Percentiles rank a stretch among this genome's conserved stretches.
Evolutionary conservation across 2,888 invertebrate species (phyloP).

Genomic region (Catocala nupta): DNA sequence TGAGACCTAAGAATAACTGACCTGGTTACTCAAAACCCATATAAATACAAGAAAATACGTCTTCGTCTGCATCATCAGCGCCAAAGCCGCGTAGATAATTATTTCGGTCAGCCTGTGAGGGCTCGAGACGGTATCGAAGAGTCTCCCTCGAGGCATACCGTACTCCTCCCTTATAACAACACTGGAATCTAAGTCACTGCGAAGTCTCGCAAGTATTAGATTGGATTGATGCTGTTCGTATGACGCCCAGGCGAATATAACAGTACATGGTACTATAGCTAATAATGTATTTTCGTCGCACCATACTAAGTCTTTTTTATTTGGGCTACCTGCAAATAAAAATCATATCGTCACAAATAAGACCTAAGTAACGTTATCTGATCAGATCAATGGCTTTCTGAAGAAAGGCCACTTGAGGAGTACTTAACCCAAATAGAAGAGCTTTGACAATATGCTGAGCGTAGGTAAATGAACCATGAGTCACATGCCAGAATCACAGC

Average conservation of each 20-base stretch:
- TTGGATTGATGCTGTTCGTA: slow-evolving; percentile 1
- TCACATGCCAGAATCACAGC: too few species aligned
- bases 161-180: neutral
- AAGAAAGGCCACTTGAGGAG: too few species aligned
- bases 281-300: neutral
- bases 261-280: neutral
- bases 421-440: too few species aligned
- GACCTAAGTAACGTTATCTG: too few species aligned
- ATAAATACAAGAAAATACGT: neutral
- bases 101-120: neutral
- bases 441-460: too few species aligned
- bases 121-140: neutral
- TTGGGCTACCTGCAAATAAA: neutral
- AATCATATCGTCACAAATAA: neutral
- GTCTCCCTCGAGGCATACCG: neutral
- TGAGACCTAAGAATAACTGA: neutral
- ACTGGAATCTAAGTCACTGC: too few species aligned
- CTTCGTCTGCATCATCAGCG: neutral
- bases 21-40: neutral
- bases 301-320: neutral
- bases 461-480: too few species aligned
- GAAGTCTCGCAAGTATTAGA: neutral
- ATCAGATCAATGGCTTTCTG: too few species aligned
- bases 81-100: neutral
- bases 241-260: neutral